Evolutionary conservation across 2,888 invertebrate species (phyloP).

Genomic region (Morpho deidamia): DNA sequence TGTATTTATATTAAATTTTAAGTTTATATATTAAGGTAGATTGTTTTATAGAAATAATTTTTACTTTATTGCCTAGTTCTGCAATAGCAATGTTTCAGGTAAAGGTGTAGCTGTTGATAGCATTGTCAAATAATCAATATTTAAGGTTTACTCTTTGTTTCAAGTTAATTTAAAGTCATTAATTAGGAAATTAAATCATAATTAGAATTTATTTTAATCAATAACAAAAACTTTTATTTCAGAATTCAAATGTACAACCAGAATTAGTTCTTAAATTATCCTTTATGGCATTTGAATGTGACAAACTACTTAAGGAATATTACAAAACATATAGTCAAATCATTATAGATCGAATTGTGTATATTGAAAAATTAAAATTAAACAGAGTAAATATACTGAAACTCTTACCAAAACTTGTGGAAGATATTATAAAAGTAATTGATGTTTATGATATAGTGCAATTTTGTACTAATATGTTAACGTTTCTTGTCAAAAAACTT

Average conservation of each 20-base stretch:
- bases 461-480: conserved; percentile 45
- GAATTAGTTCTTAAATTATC: conserved; percentile 58
- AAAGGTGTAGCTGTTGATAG: too few relatives aligned
- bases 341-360: conserved; percentile 48
- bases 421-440: conserved; percentile 46
- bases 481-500: conserved; percentile 53
- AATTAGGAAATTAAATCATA: too few relatives aligned
- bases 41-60: too few relatives aligned
- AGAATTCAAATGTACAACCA: conserved; percentile 45
- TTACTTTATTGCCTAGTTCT: too few relatives aligned
- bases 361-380: conserved; percentile 49
- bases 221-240: conserved; percentile 28
- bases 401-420: conserved; percentile 46
- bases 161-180: too few relatives aligned
- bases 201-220: too few relatives aligned
- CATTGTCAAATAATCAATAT: too few relatives aligned
- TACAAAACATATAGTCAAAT: conserved; percentile 63
- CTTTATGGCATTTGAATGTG: conserved; percentile 54
- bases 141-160: too few relatives aligned
- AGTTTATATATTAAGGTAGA: too few relatives aligned
- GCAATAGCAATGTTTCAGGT: too few relatives aligned
- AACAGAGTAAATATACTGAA: conserved; percentile 40
- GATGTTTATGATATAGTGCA: conserved; percentile 46
- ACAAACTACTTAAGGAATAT: conserved; percentile 45
- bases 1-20: too few relatives aligned